Conservation (phyloP, 2,113 vertebrate species). For the Colinus virginianus region DNA sequence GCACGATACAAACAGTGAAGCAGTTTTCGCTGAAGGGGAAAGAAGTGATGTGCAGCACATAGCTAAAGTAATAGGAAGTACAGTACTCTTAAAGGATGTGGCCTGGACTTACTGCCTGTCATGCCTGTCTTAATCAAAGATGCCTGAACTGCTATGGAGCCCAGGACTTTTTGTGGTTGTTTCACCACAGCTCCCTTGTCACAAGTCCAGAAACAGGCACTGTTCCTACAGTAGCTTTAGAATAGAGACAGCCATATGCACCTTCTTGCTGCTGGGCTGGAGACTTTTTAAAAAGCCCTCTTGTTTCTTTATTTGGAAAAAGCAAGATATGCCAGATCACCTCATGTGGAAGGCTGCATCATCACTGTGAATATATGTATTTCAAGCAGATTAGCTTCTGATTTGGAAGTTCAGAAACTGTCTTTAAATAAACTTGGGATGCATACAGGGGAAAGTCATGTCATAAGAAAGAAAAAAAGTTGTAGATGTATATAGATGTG, state of each 20-base stretch:
- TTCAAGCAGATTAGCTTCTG: neutral
- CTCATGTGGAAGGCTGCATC: neutral
- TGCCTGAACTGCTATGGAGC: neutral
- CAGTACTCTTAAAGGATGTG: neutral
- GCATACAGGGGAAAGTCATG: neutral
- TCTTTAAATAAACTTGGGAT: neutral
- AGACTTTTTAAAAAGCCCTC: neutral
- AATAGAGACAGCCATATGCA: neutral
- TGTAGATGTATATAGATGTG: rapidly evolving
- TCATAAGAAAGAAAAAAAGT: neutral
- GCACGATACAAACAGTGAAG: conserved; percentile 30
- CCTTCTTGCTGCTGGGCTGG: neutral
- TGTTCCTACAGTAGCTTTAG: neutral
- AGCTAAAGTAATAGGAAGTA: neutral
- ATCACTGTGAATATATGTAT: neutral
- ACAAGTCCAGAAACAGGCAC: neutral
- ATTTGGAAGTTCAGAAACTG: neutral
- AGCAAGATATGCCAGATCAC: neutral
- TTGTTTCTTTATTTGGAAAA: neutral
- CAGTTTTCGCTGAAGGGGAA: neutral
- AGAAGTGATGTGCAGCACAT: neutral
- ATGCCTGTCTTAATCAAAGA: neutral
- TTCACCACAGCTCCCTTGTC: neutral
- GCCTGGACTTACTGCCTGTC: neutral
- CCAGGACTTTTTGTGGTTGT: neutral